phyloP scores from a whole-genome alignment of 2,113 vertebrate genomes.

The Sylvietta virens region DNA sequence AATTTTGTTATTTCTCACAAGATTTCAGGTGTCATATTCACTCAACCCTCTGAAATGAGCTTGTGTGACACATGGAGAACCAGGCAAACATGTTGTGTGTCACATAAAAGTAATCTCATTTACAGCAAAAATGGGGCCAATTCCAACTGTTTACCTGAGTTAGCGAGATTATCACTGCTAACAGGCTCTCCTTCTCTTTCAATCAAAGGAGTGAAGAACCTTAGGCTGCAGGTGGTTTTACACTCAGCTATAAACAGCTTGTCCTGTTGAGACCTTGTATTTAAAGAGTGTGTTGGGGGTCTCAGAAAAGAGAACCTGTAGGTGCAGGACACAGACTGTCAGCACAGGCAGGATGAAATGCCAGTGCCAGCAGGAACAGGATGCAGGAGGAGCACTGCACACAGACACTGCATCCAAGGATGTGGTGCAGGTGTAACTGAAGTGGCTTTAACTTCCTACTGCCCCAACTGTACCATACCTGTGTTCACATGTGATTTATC shows the following conservation, averaged over 20 bases:
- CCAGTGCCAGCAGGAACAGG: neutral
- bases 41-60: neutral
- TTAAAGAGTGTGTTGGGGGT: neutral
- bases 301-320: neutral
- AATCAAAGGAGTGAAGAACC: neutral
- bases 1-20: neutral
- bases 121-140: neutral
- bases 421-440: neutral
- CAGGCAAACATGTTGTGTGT: neutral
- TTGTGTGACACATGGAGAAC: neutral
- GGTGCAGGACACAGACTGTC: neutral
- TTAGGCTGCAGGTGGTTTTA: neutral
- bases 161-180: neutral
- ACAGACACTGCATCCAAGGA: neutral
- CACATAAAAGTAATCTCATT: neutral
- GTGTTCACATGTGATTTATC: neutral
- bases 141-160: neutral
- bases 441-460: neutral
- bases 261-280: neutral
- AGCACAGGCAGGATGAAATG: neutral
- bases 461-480: neutral
- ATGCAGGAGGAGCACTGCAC: neutral
- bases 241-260: neutral
- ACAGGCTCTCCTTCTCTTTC: neutral
- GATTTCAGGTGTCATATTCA: neutral